Conservation (phyloP, 2,113 vertebrate genomes). For the Peromyscus leucopus region DNA sequence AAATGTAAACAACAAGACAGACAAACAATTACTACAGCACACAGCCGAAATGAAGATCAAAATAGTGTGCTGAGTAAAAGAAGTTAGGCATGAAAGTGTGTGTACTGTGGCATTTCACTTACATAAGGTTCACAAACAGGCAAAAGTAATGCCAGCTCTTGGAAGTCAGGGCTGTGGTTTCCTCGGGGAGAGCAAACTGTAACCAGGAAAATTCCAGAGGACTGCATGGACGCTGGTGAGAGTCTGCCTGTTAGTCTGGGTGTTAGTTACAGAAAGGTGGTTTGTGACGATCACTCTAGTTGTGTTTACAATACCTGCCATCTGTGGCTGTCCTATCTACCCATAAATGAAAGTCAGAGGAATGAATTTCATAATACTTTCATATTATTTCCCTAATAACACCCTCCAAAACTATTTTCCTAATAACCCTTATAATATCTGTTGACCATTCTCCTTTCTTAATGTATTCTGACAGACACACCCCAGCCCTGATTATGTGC, state of each 20-base stretch:
- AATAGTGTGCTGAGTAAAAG: neutral
- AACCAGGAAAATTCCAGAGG: neutral
- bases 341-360: neutral
- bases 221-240: neutral
- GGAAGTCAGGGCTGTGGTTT: neutral
- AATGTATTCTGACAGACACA: neutral
- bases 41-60: conserved; percentile 2
- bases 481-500: neutral
- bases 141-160: neutral
- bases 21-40: neutral
- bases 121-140: neutral
- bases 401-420: neutral
- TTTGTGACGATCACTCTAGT: neutral
- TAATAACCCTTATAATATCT: neutral
- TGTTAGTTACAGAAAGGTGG: neutral
- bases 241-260: neutral
- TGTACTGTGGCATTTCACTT: neutral
- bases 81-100: neutral
- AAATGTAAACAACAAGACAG: conserved; percentile 15
- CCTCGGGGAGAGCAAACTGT: neutral
- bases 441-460: neutral
- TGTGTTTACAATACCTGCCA: neutral
- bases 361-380: neutral
- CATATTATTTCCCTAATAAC: neutral
- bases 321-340: neutral